A percentile compares a stretch with the other conserved stretches of the same genome.
Evolutionary conservation across 1,140 invertebrate species (phyloP).

Genomic region (Littorina saxatilis): DNA sequence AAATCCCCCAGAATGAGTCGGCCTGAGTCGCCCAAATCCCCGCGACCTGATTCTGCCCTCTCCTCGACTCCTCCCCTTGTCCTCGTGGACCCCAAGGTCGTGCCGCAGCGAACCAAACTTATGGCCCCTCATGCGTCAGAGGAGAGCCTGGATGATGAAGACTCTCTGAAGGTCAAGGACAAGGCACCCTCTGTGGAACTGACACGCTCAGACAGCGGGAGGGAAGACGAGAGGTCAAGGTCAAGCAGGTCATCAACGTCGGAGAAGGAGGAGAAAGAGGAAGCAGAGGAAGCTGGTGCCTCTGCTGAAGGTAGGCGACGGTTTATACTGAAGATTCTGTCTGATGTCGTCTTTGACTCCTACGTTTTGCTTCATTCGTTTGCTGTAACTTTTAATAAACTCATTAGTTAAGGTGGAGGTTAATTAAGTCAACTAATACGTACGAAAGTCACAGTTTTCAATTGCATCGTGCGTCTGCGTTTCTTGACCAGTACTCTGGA

Average conservation of each 20-base stretch:
- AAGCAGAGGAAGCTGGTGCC: neutral
- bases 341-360: neutral
- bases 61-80: neutral
- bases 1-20: neutral
- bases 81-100: neutral
- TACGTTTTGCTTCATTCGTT: too few species aligned
- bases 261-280: conserved; percentile 14
- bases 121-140: neutral
- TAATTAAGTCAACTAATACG: too few species aligned
- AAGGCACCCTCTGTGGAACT: neutral
- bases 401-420: too few species aligned
- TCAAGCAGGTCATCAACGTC: neutral
- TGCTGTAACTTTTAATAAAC: too few species aligned
- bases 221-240: conserved; percentile 9
- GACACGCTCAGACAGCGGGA: neutral
- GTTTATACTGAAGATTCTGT: neutral
- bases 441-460: too few species aligned
- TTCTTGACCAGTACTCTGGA: too few species aligned
- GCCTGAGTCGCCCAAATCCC: conserved; percentile 5
- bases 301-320: neutral
- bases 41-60: neutral
- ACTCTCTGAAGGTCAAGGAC: neutral
- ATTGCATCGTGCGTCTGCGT: too few species aligned
- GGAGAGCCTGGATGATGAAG: neutral
- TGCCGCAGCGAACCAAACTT: neutral